Evolutionary conservation across 2,113 vertebrate genomes (phyloP).

Genomic region (Cairina moschata): DNA sequence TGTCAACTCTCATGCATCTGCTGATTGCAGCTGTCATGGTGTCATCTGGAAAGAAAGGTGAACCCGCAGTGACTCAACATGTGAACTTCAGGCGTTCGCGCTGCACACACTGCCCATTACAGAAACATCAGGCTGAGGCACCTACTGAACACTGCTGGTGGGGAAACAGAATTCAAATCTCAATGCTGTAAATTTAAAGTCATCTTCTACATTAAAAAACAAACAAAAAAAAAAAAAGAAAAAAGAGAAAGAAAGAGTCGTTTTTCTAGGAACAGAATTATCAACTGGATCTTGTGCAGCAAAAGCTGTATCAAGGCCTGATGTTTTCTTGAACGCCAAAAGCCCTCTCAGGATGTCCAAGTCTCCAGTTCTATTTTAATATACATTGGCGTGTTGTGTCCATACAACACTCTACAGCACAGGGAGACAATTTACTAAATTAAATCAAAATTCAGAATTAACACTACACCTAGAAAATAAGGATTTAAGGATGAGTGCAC

Average conservation of each 20-base stretch:
- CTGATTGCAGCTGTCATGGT: constrained; percentile 53
- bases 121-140: background rate
- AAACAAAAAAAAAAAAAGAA: background rate
- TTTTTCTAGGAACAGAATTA: background rate
- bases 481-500: background rate
- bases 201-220: background rate
- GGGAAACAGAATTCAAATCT: background rate
- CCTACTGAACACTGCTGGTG: background rate
- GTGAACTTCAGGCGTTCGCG: background rate
- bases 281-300: background rate
- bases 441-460: background rate
- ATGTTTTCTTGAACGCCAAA: background rate
- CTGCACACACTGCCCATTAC: background rate
- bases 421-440: background rate
- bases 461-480: background rate
- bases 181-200: background rate
- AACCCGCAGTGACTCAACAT: constrained; percentile 26
- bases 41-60: constrained; percentile 59
- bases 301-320: background rate
- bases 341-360: background rate
- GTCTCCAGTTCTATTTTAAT: background rate
- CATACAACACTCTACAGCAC: background rate
- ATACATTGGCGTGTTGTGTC: background rate
- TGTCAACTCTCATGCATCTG: constrained; percentile 40
- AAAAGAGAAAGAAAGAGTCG: background rate